Evolutionary conservation across 1,140 invertebrate genomes (phyloP).

Genomic region (Akabosia matsudoensis): DNA sequence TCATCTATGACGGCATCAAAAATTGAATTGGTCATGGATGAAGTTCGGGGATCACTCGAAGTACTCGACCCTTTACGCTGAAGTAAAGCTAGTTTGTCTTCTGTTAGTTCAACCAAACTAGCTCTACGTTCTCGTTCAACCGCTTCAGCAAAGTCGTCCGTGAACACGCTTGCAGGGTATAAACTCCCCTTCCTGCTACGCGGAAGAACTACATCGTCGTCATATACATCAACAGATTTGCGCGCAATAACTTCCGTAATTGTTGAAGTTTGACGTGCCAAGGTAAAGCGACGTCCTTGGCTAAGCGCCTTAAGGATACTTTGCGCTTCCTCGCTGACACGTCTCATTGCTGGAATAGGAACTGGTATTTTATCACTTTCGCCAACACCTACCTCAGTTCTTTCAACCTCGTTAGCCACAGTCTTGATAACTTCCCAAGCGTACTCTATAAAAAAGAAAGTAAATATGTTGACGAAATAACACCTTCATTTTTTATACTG

Average conservation of each 20-base stretch:
- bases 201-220: slow-evolving; percentile 35
- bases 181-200: slow-evolving; percentile 38
- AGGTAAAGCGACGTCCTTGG: slow-evolving; percentile 28
- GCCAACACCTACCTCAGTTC: slow-evolving; percentile 29
- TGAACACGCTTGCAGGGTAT: slow-evolving; percentile 42
- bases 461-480: slow-evolving; percentile 13
- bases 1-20: not conserved
- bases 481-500: slow-evolving; percentile 9
- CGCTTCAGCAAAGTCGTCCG: slow-evolving; percentile 39
- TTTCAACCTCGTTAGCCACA: slow-evolving; percentile 69
- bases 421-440: slow-evolving; percentile 88
- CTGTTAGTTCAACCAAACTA: not conserved
- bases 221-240: slow-evolving; percentile 31
- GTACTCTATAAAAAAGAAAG: slow-evolving; percentile 60
- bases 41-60: not conserved
- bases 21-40: not conserved
- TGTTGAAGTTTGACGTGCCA: slow-evolving; percentile 39
- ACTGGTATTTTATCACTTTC: not conserved
- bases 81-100: not conserved
- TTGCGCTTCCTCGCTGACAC: slow-evolving; percentile 21
- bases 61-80: not conserved
- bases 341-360: not conserved
- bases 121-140: not conserved
- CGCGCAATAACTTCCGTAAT: slow-evolving; percentile 36
- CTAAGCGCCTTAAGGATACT: slow-evolving; percentile 35